Conservation (phyloP, 2,888 invertebrate species). For the Erynnis tages region DNA sequence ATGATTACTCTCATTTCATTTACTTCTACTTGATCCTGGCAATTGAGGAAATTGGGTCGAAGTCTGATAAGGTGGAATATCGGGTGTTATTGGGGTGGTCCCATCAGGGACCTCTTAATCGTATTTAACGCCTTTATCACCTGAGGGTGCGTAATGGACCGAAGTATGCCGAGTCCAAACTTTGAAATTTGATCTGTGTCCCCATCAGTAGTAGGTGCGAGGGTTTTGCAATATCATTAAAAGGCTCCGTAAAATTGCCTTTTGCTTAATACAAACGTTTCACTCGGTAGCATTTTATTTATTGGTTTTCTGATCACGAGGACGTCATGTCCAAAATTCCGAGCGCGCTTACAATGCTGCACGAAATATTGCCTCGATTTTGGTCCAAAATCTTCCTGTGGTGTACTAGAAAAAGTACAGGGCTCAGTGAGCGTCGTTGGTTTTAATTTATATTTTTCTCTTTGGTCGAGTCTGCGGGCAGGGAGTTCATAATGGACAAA, state of each 20-base stretch:
- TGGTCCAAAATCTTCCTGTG: slow-evolving; percentile 3
- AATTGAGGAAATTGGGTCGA: slow-evolving; percentile 78
- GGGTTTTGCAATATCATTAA: slow-evolving; percentile 1
- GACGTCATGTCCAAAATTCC: neutral
- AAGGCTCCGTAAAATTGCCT: neutral
- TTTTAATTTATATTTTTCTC: slow-evolving; percentile 66
- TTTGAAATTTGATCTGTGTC: slow-evolving; percentile 11
- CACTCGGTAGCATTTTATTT: neutral
- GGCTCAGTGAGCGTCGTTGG: slow-evolving; percentile 40
- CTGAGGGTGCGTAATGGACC: slow-evolving; percentile 69
- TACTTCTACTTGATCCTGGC: slow-evolving; percentile 77
- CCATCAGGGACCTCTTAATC: slow-evolving; percentile 72
- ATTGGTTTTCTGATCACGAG: neutral
- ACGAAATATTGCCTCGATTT: slow-evolving; percentile 10
- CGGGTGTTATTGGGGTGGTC: slow-evolving; percentile 63
- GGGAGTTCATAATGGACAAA: slow-evolving; percentile 70
- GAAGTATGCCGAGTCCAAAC: slow-evolving; percentile 39
- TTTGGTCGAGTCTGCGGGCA: slow-evolving; percentile 46
- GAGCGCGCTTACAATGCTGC: neutral
- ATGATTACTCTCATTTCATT: slow-evolving; percentile 79
- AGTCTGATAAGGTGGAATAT: slow-evolving; percentile 68
- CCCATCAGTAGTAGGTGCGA: slow-evolving; percentile 4
- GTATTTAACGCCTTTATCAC: slow-evolving; percentile 76
- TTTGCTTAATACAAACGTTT: no score
- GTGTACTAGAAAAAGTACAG: slow-evolving; percentile 34